A percentile compares a stretch with the other conserved stretches of the same genome.
Evolutionary conservation across 1,140 invertebrate species (phyloP).

Genomic region (Drosophila subpulchrella): DNA sequence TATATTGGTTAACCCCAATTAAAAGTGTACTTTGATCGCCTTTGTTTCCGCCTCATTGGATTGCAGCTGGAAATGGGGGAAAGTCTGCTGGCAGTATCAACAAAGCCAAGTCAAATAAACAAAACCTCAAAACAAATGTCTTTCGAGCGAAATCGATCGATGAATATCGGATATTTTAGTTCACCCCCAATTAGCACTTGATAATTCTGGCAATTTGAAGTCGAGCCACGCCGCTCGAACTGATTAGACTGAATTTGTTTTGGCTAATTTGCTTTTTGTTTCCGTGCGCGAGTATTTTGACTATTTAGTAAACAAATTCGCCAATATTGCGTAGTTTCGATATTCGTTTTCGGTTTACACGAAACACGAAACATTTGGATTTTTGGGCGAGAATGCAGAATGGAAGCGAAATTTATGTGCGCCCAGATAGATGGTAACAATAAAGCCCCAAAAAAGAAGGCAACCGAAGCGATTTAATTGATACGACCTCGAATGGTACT

Average conservation of each 20-base stretch:
- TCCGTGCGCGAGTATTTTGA: conserved; percentile 8
- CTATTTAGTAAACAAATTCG: conserved; percentile 41
- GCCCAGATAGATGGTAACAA: conserved; percentile 15
- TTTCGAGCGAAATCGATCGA: conserved; percentile 4
- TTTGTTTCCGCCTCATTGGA: not conserved
- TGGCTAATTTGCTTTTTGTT: conserved; percentile 17
- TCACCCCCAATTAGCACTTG: conserved; percentile 10
- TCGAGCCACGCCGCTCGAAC: not conserved
- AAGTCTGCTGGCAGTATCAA: not conserved
- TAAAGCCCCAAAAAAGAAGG: conserved; percentile 17
- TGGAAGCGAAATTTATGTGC: conserved; percentile 41
- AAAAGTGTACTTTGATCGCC: too few species aligned
- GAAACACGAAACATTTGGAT: conserved; percentile 10
- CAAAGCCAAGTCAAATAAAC: conserved; percentile 4
- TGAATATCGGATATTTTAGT: conserved; percentile 10
- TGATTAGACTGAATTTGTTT: conserved; percentile 33
- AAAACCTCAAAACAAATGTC: not conserved
- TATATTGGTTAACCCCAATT: not conserved
- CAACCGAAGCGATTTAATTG: conserved; percentile 46
- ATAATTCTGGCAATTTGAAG: conserved; percentile 11
- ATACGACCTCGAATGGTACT: conserved; percentile 53
- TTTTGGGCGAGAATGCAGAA: not conserved
- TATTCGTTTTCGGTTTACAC: conserved; percentile 7
- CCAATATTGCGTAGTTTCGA: conserved; percentile 26
- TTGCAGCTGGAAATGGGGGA: not conserved